Evolutionary conservation across 53 echinoderm and acorn worm genomes (phyloP).

Genomic region (Hippasteria phrygiana): DNA sequence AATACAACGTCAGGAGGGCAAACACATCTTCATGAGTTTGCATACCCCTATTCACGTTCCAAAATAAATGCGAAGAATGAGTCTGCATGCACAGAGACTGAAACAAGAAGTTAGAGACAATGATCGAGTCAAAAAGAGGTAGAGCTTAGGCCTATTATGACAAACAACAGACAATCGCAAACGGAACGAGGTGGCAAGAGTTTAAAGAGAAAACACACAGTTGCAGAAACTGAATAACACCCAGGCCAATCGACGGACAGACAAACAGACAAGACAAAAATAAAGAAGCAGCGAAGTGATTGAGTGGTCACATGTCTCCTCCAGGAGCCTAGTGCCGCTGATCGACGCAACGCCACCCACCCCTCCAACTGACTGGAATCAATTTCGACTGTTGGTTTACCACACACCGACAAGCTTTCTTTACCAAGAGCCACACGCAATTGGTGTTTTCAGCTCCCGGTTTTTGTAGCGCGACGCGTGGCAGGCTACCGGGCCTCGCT

Average conservation of each 20-base stretch:
- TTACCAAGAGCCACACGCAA: slow-evolving; percentile 32
- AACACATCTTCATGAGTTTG: no score
- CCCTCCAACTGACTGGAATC: slow-evolving; percentile 37
- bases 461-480: slow-evolving; percentile 49
- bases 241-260: not conserved
- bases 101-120: no score
- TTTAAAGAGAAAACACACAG: not conserved
- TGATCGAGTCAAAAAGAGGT: no score
- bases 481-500: slow-evolving; percentile 49
- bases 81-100: no score
- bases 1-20: no score
- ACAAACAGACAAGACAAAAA: not conserved
- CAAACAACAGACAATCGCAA: no score
- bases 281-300: not conserved
- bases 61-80: no score
- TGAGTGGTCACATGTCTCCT: not conserved
- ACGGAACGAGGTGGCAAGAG: no score
- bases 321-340: not conserved
- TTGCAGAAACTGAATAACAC: not conserved
- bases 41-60: no score
- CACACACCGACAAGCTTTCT: slow-evolving; percentile 31
- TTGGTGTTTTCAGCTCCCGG: slow-evolving; percentile 44
- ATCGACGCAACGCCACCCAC: slow-evolving; percentile 30
- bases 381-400: slow-evolving; percentile 55
- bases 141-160: no score